Conservation (phyloP, 2,888 invertebrate genomes). For the Galerucella pusilla region DNA sequence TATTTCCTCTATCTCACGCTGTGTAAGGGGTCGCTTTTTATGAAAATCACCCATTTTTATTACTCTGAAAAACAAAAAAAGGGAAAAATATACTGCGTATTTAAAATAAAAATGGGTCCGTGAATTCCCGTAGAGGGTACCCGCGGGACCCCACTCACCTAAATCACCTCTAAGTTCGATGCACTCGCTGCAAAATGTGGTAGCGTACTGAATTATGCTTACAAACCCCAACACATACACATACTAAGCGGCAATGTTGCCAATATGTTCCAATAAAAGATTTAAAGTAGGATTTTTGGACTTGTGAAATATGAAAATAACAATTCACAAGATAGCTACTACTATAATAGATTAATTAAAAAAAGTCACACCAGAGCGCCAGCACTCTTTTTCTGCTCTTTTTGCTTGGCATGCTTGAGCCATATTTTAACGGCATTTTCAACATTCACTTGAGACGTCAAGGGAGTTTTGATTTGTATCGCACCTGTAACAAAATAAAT, state of each 20-base stretch:
- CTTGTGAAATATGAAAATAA: not conserved
- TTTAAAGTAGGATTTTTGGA: not conserved
- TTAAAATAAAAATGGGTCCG: conserved; percentile 1
- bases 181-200: conserved; percentile 16
- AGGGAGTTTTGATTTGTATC: conserved; percentile 2
- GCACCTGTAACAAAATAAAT: conserved; percentile 1
- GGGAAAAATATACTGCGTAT: conserved; percentile 11
- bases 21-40: not conserved
- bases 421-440: not conserved
- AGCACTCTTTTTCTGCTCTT: not conserved
- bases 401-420: not conserved
- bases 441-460: not conserved
- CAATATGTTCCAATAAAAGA: conserved; percentile 5
- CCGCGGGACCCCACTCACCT: conserved; percentile 9
- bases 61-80: not conserved
- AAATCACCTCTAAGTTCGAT: conserved; percentile 20
- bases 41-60: conserved; percentile 2
- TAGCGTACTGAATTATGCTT: conserved; percentile 20
- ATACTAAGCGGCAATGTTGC: conserved; percentile 9
- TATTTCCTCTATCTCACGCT: conserved; percentile 8
- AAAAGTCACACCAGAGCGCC: conserved; percentile 14
- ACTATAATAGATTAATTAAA: not conserved
- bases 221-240: conserved; percentile 19
- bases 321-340: too few relatives aligned
- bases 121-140: conserved; percentile 3